These are phyloP conservation scores for Tipula vernalis DNA, from an alignment of 2,888 invertebrate genomes.

Conservation along the genomic window DNA sequence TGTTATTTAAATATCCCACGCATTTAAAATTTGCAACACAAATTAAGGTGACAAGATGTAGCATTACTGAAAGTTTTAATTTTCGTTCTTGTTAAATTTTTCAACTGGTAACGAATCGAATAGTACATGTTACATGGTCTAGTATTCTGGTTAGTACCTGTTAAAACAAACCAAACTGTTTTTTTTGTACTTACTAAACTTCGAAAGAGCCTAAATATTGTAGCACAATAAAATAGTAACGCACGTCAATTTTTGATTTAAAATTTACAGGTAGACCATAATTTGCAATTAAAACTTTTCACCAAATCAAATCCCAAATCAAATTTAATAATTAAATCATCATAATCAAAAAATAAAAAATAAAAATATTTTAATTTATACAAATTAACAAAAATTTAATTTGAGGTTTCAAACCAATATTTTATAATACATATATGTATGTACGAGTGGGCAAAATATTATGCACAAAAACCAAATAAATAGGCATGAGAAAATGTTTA, in stretches of 20 bases:
- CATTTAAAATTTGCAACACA: too few species aligned
- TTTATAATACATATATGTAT: not conserved
- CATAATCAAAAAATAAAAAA: not conserved
- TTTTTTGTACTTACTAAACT: too few species aligned
- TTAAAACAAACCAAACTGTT: not conserved
- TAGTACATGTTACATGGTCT: too few species aligned
- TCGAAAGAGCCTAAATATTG: too few species aligned
- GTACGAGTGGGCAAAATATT: not conserved
- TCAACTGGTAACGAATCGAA: too few species aligned
- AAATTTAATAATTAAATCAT: not conserved
- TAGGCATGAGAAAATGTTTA: not conserved
- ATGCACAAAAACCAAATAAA: not conserved
- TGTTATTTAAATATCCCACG: too few species aligned
- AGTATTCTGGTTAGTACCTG: too few species aligned
- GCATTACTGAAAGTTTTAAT: too few species aligned
- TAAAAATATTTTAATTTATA: not conserved
- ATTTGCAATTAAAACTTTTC: not conserved
- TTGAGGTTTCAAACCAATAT: not conserved
- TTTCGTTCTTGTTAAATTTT: too few species aligned
- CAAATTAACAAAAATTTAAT: not conserved
- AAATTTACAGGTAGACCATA: not conserved
- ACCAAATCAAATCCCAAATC: not conserved
- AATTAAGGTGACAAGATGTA: too few species aligned
- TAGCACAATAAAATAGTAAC: too few species aligned
- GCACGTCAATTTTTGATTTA: too few species aligned